Evolutionary conservation across 1,140 invertebrate species (phyloP).

Genomic region (Archivesica marissinica): DNA sequence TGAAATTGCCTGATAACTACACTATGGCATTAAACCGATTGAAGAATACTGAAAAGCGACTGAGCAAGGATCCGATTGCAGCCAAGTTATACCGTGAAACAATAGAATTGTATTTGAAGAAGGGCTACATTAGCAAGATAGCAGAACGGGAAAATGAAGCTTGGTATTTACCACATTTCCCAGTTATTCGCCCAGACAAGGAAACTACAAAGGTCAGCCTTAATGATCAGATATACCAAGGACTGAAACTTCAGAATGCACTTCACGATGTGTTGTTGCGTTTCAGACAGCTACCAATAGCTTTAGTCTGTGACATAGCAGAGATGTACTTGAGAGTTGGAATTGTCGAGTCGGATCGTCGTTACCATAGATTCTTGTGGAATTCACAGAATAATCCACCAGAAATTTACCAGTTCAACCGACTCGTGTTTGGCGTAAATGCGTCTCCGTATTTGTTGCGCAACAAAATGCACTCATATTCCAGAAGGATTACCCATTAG

Average conservation of each 20-base stretch:
- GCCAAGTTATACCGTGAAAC: not conserved
- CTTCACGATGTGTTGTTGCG: constrained; percentile 62
- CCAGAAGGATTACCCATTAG: not conserved
- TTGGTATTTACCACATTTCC: constrained; percentile 62
- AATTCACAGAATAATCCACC: not conserved
- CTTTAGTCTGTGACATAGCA: constrained; percentile 56
- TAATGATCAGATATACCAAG: constrained; percentile 64
- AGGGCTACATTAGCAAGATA: constrained; percentile 1
- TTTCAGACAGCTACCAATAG: constrained; percentile 64
- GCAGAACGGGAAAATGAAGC: not conserved
- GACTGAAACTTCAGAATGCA: constrained; percentile 80
- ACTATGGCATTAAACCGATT: constrained; percentile 8
- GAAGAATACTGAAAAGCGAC: constrained; percentile 8
- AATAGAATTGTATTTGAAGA: not conserved
- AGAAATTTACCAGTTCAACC: constrained; percentile 43
- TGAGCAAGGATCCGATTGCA: not conserved
- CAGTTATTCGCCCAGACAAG: constrained; percentile 47
- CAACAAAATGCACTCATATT: constrained; percentile 11
- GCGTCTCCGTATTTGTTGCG: constrained; percentile 47
- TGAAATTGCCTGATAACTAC: not conserved
- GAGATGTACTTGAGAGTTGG: constrained; percentile 60
- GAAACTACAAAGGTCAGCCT: constrained; percentile 57
- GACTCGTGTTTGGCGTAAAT: constrained; percentile 52
- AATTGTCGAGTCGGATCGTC: constrained; percentile 6
- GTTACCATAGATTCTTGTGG: constrained; percentile 54